Conservation (phyloP, 2,888 invertebrate genomes). For the Lacanobia wlatinum region DNA sequence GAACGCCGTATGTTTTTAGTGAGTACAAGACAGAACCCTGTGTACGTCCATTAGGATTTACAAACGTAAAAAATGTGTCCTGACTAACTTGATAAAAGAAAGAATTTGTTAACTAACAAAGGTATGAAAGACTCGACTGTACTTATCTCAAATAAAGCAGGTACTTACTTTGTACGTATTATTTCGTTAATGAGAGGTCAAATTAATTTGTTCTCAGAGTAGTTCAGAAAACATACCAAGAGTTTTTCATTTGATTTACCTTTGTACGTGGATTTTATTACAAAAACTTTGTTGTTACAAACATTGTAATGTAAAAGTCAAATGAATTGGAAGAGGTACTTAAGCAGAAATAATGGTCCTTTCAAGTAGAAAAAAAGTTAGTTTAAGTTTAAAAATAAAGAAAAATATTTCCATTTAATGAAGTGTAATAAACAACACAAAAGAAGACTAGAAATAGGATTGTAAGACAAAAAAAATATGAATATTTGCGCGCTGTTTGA, state of each 20-base stretch:
- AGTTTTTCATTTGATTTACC: slow-evolving; percentile 6
- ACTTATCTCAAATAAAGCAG: not conserved
- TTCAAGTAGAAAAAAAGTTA: not conserved
- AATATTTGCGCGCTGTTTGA: too few relatives aligned
- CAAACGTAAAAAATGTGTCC: not conserved
- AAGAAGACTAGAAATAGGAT: too few relatives aligned
- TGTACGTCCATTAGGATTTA: not conserved
- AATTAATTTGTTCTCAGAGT: not conserved
- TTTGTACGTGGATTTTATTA: not conserved
- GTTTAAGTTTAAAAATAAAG: not conserved
- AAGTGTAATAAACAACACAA: too few relatives aligned
- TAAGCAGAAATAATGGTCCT: slow-evolving; percentile 1
- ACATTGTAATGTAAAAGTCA: not conserved
- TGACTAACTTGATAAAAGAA: not conserved
- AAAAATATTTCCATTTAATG: not conserved
- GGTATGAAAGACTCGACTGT: not conserved
- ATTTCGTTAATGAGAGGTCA: slow-evolving; percentile 12
- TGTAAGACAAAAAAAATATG: too few relatives aligned
- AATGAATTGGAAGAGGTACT: slow-evolving; percentile 7
- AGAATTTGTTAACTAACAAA: not conserved
- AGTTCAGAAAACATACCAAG: slow-evolving; percentile 4
- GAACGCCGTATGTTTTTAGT: too few relatives aligned
- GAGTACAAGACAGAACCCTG: too few relatives aligned
- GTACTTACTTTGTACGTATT: not conserved
- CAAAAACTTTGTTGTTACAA: not conserved